phyloP scores from a whole-genome alignment of 2,113 vertebrate genomes.

The Uropsilus gracilis region DNA sequence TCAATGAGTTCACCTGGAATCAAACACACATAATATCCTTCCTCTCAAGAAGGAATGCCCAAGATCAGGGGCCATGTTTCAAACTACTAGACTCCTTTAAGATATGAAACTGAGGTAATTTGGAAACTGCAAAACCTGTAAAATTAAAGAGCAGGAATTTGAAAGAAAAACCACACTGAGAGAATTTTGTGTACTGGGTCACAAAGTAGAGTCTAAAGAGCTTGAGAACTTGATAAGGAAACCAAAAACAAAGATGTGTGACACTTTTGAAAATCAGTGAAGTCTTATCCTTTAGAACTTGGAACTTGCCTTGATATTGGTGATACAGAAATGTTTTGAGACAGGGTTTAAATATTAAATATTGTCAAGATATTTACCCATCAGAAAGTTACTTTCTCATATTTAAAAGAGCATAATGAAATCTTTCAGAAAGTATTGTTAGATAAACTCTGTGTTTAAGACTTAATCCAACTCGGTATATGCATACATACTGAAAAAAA shows the following conservation, averaged over 20 bases:
- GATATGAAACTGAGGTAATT: background rate
- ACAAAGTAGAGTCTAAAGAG: background rate
- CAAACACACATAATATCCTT: background rate
- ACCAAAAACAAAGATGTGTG: background rate
- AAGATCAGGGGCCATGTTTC: background rate
- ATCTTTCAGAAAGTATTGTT: background rate
- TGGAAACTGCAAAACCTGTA: background rate
- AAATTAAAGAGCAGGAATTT: background rate
- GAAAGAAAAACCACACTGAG: background rate
- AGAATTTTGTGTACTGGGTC: fast-evolving
- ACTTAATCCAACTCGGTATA: background rate
- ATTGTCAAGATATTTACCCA: background rate
- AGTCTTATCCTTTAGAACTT: fast-evolving
- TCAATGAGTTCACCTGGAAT: background rate
- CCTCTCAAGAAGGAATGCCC: background rate
- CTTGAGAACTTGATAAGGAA: background rate
- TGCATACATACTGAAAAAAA: background rate
- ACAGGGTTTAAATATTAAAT: background rate
- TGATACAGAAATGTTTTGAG: background rate
- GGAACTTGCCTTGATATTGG: background rate
- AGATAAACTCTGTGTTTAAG: background rate
- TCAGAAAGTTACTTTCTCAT: background rate
- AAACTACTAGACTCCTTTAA: background rate
- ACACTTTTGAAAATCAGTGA: background rate
- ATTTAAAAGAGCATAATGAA: background rate